phyloP scores from a whole-genome alignment of 2,888 invertebrate genomes.

The Amphipoea lucens region DNA sequence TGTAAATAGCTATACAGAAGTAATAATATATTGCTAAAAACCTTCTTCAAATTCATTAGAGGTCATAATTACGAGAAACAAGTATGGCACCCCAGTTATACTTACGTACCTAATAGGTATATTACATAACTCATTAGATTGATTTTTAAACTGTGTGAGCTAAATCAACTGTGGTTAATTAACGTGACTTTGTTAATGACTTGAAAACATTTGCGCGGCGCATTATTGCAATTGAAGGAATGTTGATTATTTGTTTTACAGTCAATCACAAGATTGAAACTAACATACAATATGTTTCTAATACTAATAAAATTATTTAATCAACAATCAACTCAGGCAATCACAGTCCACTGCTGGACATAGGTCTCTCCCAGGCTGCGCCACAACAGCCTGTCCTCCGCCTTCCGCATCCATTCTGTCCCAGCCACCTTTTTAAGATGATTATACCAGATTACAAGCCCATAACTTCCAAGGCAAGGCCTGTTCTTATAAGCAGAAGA shows the following conservation, averaged over 20 bases:
- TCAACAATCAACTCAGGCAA: too few species aligned
- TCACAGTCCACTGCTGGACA: too few species aligned
- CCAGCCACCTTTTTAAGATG: too few species aligned
- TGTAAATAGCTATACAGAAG: background rate
- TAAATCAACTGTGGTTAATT: constrained; percentile 43
- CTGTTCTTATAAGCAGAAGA: background rate
- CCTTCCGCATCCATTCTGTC: too few species aligned
- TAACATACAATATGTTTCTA: background rate
- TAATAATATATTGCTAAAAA: background rate
- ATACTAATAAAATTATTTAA: too few species aligned
- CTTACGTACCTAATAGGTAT: background rate
- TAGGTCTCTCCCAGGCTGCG: too few species aligned
- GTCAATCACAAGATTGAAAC: background rate
- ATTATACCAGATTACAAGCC: background rate
- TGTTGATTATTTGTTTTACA: constrained; percentile 14
- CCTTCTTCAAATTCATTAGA: background rate
- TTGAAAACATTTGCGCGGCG: constrained; percentile 26
- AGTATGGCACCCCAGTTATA: background rate
- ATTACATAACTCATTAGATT: constrained; percentile 34
- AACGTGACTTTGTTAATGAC: constrained; percentile 36
- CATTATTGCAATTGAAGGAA: constrained; percentile 8
- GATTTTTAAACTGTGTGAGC: constrained; percentile 14
- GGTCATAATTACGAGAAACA: background rate
- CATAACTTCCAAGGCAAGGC: background rate
- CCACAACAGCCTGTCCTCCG: too few species aligned